These are phyloP conservation scores for Rissa tridactyla DNA, from an alignment of 2,113 vertebrate genomes.

Conservation along the genomic window DNA sequence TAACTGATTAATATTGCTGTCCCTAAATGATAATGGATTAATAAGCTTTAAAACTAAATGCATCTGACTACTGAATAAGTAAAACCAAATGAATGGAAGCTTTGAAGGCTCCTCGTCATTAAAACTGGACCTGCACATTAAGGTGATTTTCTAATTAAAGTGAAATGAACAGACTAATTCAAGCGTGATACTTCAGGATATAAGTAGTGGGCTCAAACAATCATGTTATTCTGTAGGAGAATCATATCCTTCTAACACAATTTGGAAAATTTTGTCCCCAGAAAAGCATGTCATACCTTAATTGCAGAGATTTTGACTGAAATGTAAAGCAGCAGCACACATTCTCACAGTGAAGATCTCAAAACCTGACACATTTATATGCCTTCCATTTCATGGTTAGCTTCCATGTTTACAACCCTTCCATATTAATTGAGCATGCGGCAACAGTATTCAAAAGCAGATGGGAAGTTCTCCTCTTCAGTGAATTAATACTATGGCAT, in stretches of 20 bases:
- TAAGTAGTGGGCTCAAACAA: not conserved
- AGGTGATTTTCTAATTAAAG: constrained; percentile 17
- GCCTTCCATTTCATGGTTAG: not conserved
- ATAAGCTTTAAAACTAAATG: not conserved
- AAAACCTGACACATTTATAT: not conserved
- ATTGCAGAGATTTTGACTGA: not conserved
- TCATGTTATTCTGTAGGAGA: not conserved
- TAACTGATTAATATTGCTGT: not conserved
- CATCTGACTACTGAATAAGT: not conserved
- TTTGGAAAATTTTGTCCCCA: not conserved
- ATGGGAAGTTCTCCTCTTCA: not conserved
- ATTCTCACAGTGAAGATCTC: not conserved
- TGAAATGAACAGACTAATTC: constrained; percentile 14
- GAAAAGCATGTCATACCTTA: not conserved
- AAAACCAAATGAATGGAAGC: not conserved
- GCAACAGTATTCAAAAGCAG: not conserved
- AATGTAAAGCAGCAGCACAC: not conserved
- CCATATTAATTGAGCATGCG: not conserved
- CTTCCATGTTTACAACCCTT: not conserved
- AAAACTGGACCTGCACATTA: not conserved
- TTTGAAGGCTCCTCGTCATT: not conserved
- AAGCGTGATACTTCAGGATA: not conserved
- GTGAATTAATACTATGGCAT: not conserved
- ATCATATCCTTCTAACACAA: not conserved
- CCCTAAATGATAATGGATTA: not conserved